Percentiles rank a stretch among this genome's conserved stretches.
phyloP scores from a whole-genome alignment of 2,888 invertebrate species.

The Antheraea assamensis region DNA sequence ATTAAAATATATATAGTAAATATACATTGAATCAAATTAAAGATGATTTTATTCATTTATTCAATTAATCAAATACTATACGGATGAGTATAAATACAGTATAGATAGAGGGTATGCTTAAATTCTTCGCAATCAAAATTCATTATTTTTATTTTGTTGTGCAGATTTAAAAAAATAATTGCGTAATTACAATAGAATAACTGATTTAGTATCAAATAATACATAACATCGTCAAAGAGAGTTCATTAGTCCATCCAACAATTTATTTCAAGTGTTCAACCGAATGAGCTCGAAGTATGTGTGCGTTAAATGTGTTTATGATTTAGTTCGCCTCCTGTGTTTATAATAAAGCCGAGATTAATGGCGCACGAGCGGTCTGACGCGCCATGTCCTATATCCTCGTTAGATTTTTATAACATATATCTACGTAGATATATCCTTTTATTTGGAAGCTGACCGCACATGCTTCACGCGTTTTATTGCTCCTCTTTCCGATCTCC shows the following conservation, averaged over 20 bases:
- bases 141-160: neutral
- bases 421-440: slow-evolving; percentile 51
- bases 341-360: slow-evolving; percentile 77
- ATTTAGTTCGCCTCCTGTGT: slow-evolving; percentile 67
- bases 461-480: slow-evolving; percentile 64
- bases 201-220: neutral
- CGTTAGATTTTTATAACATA: slow-evolving; percentile 60
- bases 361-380: slow-evolving; percentile 58
- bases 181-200: neutral
- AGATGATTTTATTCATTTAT: too few species aligned
- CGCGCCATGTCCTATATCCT: slow-evolving; percentile 60
- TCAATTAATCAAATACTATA: too few species aligned
- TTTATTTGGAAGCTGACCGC: slow-evolving; percentile 65
- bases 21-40: too few species aligned
- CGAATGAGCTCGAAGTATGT: slow-evolving; percentile 39
- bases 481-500: slow-evolving; percentile 58
- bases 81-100: neutral
- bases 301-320: slow-evolving; percentile 69
- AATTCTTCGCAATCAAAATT: neutral
- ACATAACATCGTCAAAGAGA: slow-evolving; percentile 18
- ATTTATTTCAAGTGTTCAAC: slow-evolving; percentile 50
- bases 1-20: too few species aligned
- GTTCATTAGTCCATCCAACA: slow-evolving; percentile 41
- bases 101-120: neutral
- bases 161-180: neutral